Base-by-base conservation (phyloP, 2,888 invertebrate genomes). In the Aphidius colemani region DNA sequence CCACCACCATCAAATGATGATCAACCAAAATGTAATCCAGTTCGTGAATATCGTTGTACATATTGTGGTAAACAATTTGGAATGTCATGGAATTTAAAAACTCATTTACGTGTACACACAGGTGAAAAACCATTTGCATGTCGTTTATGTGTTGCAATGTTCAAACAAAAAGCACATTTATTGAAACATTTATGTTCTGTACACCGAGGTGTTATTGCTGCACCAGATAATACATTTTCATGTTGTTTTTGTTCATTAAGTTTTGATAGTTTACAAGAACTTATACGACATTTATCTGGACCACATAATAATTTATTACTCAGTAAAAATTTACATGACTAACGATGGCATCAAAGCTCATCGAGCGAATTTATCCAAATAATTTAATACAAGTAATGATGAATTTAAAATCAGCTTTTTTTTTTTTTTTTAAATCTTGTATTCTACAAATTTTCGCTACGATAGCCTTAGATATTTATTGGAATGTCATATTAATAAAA, bases 41-140 rank as follows among this genome's bases (percentile, higher is more conserved):
- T 93, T 53, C 87, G 94, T 64, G 94, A 94, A 81, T 94, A 94
- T 81, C 89, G 93, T 66, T 94, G 94, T 80, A 92, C 92, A 79
- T 94, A 94, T 81, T 94, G 94, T 81, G 93, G 93, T 63, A 94
- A 94, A 83, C 94, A 94, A 82, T 94, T 94, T 75, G 94, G 94
- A 66, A 94, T 94, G 94, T 93, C 93, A 65, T 94, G 94, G 94
- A 94, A 94, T 85, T 86, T 94, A 76, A 94, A 94, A 82, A 94
- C 94, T 67, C 94, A 94, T 83, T 85, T 94, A 64, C 87, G 94
- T 78, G 94, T 94, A 30, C 94, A 94, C 77, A 94, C 94, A 0
- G 94, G 94, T 65, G 94, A 94, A 74, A 94, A 94, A 80, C 94
- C 94, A 0, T 94, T 94, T 78, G 94, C 94, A 71, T 94, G 94